These are phyloP conservation scores for Malacoctenus gilli DNA, from an alignment of 2,797 vertebrate genomes.

Conservation along the genomic window DNA sequence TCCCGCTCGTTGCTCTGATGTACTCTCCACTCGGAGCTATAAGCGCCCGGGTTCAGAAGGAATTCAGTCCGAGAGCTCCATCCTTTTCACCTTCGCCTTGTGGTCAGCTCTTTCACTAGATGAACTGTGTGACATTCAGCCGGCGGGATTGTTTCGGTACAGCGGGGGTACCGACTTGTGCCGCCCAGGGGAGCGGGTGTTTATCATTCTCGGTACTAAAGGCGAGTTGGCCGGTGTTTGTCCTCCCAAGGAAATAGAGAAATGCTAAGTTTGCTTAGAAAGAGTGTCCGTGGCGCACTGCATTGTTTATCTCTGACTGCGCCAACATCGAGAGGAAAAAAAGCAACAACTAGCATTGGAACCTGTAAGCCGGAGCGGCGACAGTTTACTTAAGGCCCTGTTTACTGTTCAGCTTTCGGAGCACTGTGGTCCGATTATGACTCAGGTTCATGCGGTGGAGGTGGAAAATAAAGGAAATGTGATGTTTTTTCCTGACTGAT, in stretches of 20 bases:
- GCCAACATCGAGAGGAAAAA: not conserved
- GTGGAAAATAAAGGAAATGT: not conserved
- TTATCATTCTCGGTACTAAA: constrained; percentile 47
- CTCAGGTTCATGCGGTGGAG: not conserved
- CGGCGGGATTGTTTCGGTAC: constrained; percentile 46
- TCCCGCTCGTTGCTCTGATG: not conserved
- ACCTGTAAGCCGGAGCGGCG: not conserved
- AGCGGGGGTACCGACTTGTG: constrained; percentile 32
- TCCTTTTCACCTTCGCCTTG: constrained; percentile 33
- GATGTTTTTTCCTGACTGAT: not conserved
- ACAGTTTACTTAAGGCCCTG: not conserved
- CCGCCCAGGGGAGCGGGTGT: constrained; percentile 39
- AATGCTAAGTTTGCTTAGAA: constrained; percentile 20
- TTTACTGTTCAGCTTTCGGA: constrained; percentile 12
- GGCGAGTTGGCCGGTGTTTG: constrained; percentile 19
- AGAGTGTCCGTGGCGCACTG: constrained; percentile 7
- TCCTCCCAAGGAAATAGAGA: constrained; percentile 39
- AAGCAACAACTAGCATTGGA: not conserved
- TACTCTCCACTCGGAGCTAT: constrained; percentile 7
- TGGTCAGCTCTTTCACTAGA: constrained; percentile 41
- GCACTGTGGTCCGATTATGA: not conserved
- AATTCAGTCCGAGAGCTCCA: constrained; percentile 20
- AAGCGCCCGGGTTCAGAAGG: constrained; percentile 24
- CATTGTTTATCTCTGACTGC: constrained; percentile 28
- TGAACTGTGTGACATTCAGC: constrained; percentile 55